Conservation (phyloP, 2,113 vertebrate genomes). For the Labeo rohita region DNA sequence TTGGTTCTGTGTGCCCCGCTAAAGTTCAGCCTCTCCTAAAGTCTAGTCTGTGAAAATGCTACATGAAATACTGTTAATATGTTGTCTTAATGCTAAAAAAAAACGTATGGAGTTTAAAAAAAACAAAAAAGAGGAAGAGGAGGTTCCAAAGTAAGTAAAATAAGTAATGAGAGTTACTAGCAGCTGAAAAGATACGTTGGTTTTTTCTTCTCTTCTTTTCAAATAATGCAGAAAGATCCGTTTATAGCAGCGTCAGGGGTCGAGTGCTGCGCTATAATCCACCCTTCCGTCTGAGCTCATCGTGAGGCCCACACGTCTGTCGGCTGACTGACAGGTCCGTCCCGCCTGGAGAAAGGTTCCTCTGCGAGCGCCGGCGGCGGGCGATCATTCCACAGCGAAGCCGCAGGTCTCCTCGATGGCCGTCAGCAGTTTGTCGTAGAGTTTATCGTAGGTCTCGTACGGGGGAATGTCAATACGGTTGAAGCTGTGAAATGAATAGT, state of each 20-base stretch:
- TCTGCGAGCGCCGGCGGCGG: not conserved
- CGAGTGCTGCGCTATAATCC: conserved; percentile 42
- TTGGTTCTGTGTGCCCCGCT: not conserved
- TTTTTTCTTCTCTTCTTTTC: conserved; percentile 61
- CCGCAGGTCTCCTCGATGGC: conserved; percentile 99
- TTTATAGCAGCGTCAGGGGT: conserved; percentile 53
- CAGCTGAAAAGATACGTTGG: conserved; percentile 71
- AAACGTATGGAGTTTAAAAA: conserved; percentile 50
- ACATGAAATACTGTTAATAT: conserved; percentile 69
- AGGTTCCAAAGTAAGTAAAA: conserved; percentile 65
- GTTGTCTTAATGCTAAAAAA: conserved; percentile 68
- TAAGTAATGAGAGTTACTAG: conserved; percentile 74
- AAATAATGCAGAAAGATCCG: conserved; percentile 53
- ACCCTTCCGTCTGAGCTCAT: conserved; percentile 9
- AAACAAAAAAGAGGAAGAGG: conserved; percentile 59
- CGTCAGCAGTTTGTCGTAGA: conserved; percentile 98
- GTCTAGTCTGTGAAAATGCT: conserved; percentile 67
- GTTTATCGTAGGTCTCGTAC: conserved; percentile 96
- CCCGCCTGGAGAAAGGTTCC: conserved; percentile 37
- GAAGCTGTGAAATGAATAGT: conserved; percentile 78
- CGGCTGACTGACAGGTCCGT: conserved; percentile 37
- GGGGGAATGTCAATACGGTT: conserved; percentile 99
- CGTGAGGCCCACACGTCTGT: not conserved
- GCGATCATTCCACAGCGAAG: conserved; percentile 92
- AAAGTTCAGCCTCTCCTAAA: conserved; percentile 38